phyloP scores from a whole-genome alignment of 2,888 invertebrate species.

The Drosophila eohydei region DNA sequence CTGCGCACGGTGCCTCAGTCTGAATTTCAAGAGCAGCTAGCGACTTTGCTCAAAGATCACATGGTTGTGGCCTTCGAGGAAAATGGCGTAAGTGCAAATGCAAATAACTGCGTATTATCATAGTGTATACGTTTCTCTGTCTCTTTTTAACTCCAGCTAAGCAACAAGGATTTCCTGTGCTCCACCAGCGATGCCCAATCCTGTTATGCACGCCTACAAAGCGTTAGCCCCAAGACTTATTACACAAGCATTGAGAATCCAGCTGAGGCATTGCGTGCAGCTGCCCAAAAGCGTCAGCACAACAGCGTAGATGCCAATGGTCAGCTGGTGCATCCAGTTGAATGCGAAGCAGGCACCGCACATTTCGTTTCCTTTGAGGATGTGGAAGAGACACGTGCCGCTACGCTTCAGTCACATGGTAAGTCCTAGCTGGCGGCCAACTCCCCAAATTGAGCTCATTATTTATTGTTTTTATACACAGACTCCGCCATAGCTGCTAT shows the following conservation, averaged over 20 bases:
- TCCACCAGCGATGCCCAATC: conserved; percentile 82
- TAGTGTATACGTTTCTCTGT: not conserved
- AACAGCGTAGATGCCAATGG: conserved; percentile 71
- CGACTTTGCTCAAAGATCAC: conserved; percentile 74
- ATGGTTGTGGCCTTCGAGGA: conserved; percentile 86
- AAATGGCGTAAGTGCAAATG: conserved; percentile 84
- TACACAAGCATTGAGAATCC: conserved; percentile 88
- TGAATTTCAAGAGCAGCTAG: conserved; percentile 72
- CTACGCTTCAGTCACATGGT: conserved; percentile 83
- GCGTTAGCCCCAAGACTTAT: conserved; percentile 85
- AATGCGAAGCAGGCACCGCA: conserved; percentile 85
- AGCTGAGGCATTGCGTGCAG: conserved; percentile 86
- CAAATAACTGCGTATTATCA: not conserved
- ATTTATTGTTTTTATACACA: conserved; percentile 44
- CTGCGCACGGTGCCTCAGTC: conserved; percentile 71
- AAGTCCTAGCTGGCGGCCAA: not conserved
- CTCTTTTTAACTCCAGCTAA: conserved; percentile 80
- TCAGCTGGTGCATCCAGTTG: conserved; percentile 63
- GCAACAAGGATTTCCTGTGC: conserved; percentile 85
- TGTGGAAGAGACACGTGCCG: conserved; percentile 86
- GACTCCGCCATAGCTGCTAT: conserved; percentile 86
- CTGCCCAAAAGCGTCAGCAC: conserved; percentile 84
- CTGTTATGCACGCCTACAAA: conserved; percentile 84
- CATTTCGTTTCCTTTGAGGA: conserved; percentile 87
- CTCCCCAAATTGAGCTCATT: not conserved